Percentiles rank a stretch among this genome's conserved stretches.
Conservation (phyloP, 1,140 invertebrate species). For the Trichonephila clavata region DNA sequence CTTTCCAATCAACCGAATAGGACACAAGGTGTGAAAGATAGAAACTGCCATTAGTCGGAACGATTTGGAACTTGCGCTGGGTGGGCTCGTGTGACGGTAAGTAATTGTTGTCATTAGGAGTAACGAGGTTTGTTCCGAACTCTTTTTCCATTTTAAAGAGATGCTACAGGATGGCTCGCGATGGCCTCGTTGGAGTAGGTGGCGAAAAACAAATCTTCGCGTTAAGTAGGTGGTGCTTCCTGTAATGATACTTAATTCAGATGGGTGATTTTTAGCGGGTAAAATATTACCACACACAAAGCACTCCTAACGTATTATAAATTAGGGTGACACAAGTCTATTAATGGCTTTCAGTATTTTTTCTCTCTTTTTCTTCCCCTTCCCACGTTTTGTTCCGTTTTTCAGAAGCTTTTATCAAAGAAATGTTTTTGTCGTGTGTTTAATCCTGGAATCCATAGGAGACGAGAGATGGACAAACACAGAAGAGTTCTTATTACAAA, state of each 20-base stretch:
- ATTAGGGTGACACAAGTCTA: neutral
- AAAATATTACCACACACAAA: slow-evolving; percentile 29
- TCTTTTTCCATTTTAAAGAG: slow-evolving; percentile 53
- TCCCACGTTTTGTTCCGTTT: too few species aligned
- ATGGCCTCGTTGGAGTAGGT: neutral
- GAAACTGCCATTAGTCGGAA: slow-evolving; percentile 57
- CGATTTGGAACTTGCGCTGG: slow-evolving; percentile 36
- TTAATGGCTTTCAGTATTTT: neutral
- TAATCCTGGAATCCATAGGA: too few species aligned
- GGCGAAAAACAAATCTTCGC: slow-evolving; percentile 20
- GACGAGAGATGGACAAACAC: too few species aligned
- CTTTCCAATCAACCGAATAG: slow-evolving; percentile 61
- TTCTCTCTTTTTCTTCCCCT: too few species aligned
- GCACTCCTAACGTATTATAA: neutral
- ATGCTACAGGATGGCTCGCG: slow-evolving; percentile 4
- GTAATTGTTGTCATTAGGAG: slow-evolving; percentile 64
- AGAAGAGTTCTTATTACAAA: too few species aligned
- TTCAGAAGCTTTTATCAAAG: too few species aligned
- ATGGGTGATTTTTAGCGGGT: slow-evolving; percentile 37
- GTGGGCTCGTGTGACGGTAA: slow-evolving; percentile 57
- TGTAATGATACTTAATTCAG: slow-evolving; percentile 37
- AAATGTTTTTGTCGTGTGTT: too few species aligned
- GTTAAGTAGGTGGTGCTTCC: slow-evolving; percentile 36
- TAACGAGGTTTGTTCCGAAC: slow-evolving; percentile 40
- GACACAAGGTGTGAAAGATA: slow-evolving; percentile 49